Base-by-base conservation (phyloP, 2,113 vertebrate genomes). In the Bothrops jararaca region DNA sequence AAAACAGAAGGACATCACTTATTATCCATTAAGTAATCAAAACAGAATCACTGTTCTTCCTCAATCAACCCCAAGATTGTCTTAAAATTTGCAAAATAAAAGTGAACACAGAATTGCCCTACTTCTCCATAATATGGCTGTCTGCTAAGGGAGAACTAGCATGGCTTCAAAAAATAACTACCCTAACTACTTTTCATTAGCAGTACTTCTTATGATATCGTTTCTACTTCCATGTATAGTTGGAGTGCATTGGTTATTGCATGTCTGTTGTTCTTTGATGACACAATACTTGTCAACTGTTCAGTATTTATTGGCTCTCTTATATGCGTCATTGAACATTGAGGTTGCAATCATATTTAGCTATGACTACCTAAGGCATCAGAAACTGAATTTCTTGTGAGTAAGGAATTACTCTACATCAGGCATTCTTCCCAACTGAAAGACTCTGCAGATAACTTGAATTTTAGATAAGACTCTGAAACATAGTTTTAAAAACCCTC, bases 21-120 rank as follows among this genome's bases (percentile, higher is more conserved):
- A 97, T 97, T 97, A 98, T 95, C 95, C 96, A 93, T 93, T 96
- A 97, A 97, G 97, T 97, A 97, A 97, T 97, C 96, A 96, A 97
- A 96, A 96, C 92, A 94, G 95, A 96, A 95, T 93, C 88, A 87
- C 96, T 3, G 3, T 96, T 97, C 92, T 94, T 92, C 90, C 95
- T 89, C 93, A 91, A 94, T 95, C 90, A 92, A 93, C 95, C 93
- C 95, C 86, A 96, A 96, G 60, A 53, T 94, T 97, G 95, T 94
- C 95, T 96, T 88, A 74, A 95, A 95, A 97, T 98, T 97, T 96
- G 96, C 95, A 95, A 95, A 94, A 95, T 95, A 95, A 96, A 97
- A 95, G 95, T 96, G 96, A 90, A 95, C 95, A 95, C 95, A 90
- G 97, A 97, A 97, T 97, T 97, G 96, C 96, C 95, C 93, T 3